A percentile compares a stretch with the other conserved stretches of the same genome.
phyloP scores from a whole-genome alignment of 2,797 vertebrate genomes.

The Enteromius radiatus region DNA sequence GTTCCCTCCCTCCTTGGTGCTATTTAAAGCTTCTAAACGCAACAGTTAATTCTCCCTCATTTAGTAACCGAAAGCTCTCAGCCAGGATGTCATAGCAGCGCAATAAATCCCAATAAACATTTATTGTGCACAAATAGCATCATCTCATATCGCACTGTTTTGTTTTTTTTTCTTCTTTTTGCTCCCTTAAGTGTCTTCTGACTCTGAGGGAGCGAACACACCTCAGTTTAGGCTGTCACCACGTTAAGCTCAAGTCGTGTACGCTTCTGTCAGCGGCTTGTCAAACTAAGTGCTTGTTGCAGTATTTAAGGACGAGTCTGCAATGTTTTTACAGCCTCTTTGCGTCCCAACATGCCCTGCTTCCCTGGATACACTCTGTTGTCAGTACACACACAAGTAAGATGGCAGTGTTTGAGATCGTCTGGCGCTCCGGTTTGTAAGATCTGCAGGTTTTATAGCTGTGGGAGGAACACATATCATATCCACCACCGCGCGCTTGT shows the following conservation, averaged over 20 bases:
- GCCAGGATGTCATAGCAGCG: slow-evolving; percentile 48
- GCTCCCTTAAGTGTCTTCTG: slow-evolving; percentile 34
- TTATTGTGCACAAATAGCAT: slow-evolving; percentile 42
- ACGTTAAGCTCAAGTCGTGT: slow-evolving; percentile 34
- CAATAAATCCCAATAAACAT: slow-evolving; percentile 48
- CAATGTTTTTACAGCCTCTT: slow-evolving; percentile 27
- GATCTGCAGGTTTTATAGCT: slow-evolving; percentile 18
- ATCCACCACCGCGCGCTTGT: slow-evolving; percentile 9
- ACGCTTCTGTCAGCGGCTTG: slow-evolving; percentile 52
- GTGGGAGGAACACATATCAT: slow-evolving; percentile 30
- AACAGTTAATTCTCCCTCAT: slow-evolving; percentile 35
- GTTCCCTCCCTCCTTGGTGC: slow-evolving; percentile 33
- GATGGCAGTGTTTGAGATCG: slow-evolving; percentile 21
- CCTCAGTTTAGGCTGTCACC: slow-evolving; percentile 38
- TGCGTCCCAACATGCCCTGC: slow-evolving; percentile 51
- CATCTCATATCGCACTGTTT: neutral
- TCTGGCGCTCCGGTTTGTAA: neutral
- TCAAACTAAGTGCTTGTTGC: slow-evolving; percentile 55
- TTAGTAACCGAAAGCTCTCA: slow-evolving; percentile 17
- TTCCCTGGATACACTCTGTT: slow-evolving; percentile 55
- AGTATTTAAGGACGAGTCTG: slow-evolving; percentile 52
- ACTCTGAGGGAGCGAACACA: slow-evolving; percentile 28
- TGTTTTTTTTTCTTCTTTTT: neutral
- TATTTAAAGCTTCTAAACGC: slow-evolving; percentile 43
- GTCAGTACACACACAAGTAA: slow-evolving; percentile 54